Evolutionary conservation across 2,113 vertebrate species (phyloP), one percentile per base, ranked within the genome.

Genomic region (Ascaphus truei): DNA sequence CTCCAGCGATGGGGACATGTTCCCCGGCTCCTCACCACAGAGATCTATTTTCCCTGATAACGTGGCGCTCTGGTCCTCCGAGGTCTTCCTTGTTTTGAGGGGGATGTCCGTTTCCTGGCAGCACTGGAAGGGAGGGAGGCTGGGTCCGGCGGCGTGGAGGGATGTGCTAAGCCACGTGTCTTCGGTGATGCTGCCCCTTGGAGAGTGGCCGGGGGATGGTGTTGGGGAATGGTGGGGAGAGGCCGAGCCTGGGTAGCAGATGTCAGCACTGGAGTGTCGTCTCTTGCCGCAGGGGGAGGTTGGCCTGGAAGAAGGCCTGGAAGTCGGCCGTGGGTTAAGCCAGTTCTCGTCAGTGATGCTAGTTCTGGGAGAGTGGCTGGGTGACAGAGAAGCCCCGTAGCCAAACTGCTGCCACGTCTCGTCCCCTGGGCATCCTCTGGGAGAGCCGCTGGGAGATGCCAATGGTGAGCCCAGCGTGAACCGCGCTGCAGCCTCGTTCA

Each of bases 301-400:
- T 33, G 96, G 96, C 68, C 96, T 93, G 0, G 95, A 99, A 11
- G 96, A 96, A 15, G 96, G 95, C 65, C 95, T 89, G 25, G 96
- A 99, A 9, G 93, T 90, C 29, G 96, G 92, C 29, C 96, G 86
- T 1, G 96, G 96, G 79, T 94, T 98, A 23, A 98, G 90, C 96
- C 96, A 99, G 65, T 98, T 99, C 83, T 99, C 96, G 79, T 99
- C 96, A 15, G 96, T 98, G 82, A 99, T 85, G 75, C 96, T 98
- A 80, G 92, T 96, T 86, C 96, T 95, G 11, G 96, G 96, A 50
- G 96, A 99, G 78, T 98, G 96, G 22, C 93, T 89, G 9, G 96
- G 95, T 26, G 96, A 99, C 75, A 98, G 84, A 30, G 85, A 87
- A 58, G 94, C 90, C 65, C 88, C 86, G 78, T 93, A 92, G 68